Evolutionary conservation across 1,140 invertebrate genomes (phyloP).

Genomic region (Saccostrea cuccullata): DNA sequence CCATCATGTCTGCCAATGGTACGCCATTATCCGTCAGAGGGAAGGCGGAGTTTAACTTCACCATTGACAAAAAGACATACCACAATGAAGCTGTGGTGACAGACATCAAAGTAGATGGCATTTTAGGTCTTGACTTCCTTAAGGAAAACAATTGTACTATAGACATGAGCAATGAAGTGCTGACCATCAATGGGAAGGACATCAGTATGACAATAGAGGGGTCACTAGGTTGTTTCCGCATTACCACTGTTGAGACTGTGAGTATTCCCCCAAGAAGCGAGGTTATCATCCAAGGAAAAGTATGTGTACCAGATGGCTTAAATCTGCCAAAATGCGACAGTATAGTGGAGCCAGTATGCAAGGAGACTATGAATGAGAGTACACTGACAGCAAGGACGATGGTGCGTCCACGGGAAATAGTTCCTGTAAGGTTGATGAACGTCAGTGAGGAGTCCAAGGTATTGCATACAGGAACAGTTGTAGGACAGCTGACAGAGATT

Average conservation of each 20-base stretch:
- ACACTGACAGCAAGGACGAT: neutral
- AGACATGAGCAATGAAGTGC: conserved; percentile 1
- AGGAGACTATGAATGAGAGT: neutral
- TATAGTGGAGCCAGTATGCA: neutral
- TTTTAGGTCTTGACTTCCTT: neutral
- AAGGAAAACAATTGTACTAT: neutral
- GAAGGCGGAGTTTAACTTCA: neutral
- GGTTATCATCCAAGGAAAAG: neutral
- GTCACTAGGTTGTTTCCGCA: neutral
- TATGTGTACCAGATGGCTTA: neutral
- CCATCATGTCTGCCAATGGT: neutral
- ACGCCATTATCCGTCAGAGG: neutral
- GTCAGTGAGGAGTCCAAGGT: neutral
- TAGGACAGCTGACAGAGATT: neutral
- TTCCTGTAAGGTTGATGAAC: neutral
- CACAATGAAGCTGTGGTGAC: neutral
- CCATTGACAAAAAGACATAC: neutral
- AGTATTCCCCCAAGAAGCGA: neutral
- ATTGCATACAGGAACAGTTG: neutral
- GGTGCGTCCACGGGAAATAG: neutral
- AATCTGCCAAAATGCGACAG: neutral
- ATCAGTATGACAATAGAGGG: neutral
- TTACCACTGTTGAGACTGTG: neutral
- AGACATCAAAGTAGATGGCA: neutral
- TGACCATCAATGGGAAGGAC: neutral